Conservation (phyloP, 2,113 vertebrate genomes). For the Cyprinus carpio region DNA sequence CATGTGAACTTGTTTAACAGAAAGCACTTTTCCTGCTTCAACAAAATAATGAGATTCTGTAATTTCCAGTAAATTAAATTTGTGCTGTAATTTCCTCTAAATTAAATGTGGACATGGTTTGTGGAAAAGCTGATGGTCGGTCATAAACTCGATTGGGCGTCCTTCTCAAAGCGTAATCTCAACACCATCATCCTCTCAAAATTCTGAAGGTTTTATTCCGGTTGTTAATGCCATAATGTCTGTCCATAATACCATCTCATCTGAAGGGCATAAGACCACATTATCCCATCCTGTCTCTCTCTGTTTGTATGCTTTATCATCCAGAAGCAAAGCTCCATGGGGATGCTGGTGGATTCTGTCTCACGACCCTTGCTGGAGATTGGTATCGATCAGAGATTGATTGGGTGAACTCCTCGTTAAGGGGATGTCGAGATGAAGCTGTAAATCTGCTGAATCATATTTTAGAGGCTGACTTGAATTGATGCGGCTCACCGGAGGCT, state of each 20-base stretch:
- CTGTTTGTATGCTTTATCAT: slow-evolving; percentile 40
- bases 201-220: background rate
- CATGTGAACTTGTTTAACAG: background rate
- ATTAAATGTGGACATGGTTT: slow-evolving; percentile 22
- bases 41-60: slow-evolving; percentile 8
- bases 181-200: background rate
- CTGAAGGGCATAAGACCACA: slow-evolving; percentile 13
- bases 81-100: slow-evolving; percentile 25
- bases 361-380: slow-evolving; percentile 52
- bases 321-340: slow-evolving; percentile 35
- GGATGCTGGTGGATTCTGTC: slow-evolving; percentile 27
- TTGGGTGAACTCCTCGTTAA: slow-evolving; percentile 69
- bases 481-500: slow-evolving; percentile 16
- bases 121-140: background rate
- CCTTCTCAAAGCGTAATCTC: background rate
- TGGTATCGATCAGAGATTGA: slow-evolving; percentile 74
- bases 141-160: background rate
- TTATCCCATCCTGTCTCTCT: slow-evolving; percentile 14
- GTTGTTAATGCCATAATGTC: slow-evolving; percentile 16
- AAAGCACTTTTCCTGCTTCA: background rate
- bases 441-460: slow-evolving; percentile 72
- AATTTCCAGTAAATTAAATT: slow-evolving; percentile 11
- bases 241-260: slow-evolving; percentile 8
- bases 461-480: slow-evolving; percentile 34
- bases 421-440: slow-evolving; percentile 66